Evolutionary conservation across 2,797 vertebrate species (phyloP).

Genomic region (Fundulus diaphanus): DNA sequence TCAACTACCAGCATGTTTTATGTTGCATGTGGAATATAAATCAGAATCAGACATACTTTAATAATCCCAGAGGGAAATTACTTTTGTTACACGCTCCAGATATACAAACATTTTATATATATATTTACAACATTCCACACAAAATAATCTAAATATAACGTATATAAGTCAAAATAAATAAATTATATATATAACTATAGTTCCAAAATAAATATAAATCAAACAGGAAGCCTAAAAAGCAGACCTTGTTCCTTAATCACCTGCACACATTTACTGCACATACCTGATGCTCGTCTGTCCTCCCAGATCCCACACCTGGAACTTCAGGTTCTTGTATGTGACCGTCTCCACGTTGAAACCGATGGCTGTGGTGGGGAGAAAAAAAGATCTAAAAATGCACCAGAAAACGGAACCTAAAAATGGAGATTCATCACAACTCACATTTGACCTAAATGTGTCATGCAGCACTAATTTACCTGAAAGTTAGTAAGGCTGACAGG

Average conservation of each 20-base stretch:
- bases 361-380: slow-evolving; percentile 84
- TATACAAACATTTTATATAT: too few relatives aligned
- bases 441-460: neutral
- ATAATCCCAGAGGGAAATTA: too few relatives aligned
- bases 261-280: slow-evolving; percentile 2
- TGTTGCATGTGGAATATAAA: neutral
- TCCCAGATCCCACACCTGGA: slow-evolving; percentile 98
- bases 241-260: neutral
- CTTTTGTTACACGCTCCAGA: too few relatives aligned
- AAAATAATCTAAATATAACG: too few relatives aligned
- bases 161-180: too few relatives aligned
- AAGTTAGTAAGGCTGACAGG: too few relatives aligned
- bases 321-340: slow-evolving; percentile 96
- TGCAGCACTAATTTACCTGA: neutral
- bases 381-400: neutral
- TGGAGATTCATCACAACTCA: too few relatives aligned
- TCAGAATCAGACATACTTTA: too few relatives aligned
- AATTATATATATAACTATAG: too few relatives aligned
- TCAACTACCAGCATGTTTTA: neutral
- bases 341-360: slow-evolving; percentile 98
- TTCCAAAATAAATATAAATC: too few relatives aligned
- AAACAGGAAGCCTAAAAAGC: neutral
- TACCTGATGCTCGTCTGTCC: slow-evolving; percentile 99
- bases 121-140: too few relatives aligned
- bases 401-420: neutral